These are phyloP conservation scores for Pinctada fucata DNA, from an alignment of 2,888 invertebrate genomes.

Conservation along the genomic window DNA sequence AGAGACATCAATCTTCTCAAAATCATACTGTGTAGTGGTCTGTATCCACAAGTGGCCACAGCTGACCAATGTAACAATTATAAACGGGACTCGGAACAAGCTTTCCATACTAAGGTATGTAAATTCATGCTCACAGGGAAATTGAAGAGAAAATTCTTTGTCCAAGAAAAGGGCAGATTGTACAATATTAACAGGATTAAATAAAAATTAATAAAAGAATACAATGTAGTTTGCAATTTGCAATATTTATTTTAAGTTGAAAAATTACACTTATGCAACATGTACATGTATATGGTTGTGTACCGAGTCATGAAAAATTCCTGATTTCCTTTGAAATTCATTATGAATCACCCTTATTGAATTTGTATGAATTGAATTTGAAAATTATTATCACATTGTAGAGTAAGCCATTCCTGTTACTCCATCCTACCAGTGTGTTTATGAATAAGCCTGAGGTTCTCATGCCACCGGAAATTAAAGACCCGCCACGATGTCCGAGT, in stretches of 20 bases:
- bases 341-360: too few relatives aligned
- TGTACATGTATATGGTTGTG: too few relatives aligned
- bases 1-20: constrained; percentile 74
- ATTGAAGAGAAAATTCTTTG: not conserved
- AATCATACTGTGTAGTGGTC: constrained; percentile 90
- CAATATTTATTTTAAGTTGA: too few relatives aligned
- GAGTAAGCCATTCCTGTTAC: constrained; percentile 91
- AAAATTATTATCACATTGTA: constrained; percentile 67
- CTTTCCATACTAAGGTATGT: constrained; percentile 77
- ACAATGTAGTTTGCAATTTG: too few relatives aligned
- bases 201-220: too few relatives aligned
- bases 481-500: constrained; percentile 49
- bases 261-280: too few relatives aligned
- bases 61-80: constrained; percentile 95
- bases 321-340: too few relatives aligned
- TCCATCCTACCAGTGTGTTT: constrained; percentile 94
- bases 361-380: too few relatives aligned
- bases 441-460: constrained; percentile 88
- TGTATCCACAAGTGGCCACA: constrained; percentile 97
- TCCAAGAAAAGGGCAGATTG: not conserved
- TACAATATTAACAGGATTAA: too few relatives aligned
- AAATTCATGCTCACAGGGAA: constrained; percentile 38
- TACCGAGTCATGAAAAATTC: too few relatives aligned
- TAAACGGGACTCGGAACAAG: constrained; percentile 82
- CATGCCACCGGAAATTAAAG: constrained; percentile 80